These are phyloP conservation scores for Eueremaeus valkanovi DNA, from an alignment of 2,888 invertebrate genomes.

Conservation along the genomic window DNA sequence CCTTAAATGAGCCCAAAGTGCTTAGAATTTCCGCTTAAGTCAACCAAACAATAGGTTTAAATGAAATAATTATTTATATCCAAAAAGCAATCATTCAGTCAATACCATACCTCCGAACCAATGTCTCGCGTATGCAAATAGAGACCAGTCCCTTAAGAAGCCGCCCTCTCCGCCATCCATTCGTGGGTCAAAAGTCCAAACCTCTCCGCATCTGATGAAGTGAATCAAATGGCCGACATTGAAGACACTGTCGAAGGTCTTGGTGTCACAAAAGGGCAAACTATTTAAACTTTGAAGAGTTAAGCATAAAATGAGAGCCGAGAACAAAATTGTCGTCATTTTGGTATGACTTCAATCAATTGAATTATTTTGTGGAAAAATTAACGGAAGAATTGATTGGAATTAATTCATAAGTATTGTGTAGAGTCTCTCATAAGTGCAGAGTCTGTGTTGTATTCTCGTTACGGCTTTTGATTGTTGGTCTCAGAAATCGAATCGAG, in stretches of 20 bases:
- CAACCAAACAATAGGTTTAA: not conserved
- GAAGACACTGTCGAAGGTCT: conserved; percentile 5
- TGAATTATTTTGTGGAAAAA: no score
- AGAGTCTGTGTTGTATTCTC: no score
- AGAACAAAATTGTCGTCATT: no score
- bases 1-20: not conserved
- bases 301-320: no score
- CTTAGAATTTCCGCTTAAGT: not conserved
- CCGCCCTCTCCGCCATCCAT: not conserved
- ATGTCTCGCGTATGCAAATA: not conserved
- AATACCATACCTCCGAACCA: not conserved
- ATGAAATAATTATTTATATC: not conserved
- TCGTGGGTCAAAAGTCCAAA: not conserved
- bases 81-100: no score
- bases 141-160: not conserved
- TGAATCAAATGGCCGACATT: not conserved
- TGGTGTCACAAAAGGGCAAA: not conserved
- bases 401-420: no score
- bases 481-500: no score
- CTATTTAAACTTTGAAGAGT: no score
- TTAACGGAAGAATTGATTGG: no score
- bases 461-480: no score
- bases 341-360: no score
- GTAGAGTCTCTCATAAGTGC: no score
- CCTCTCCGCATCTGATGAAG: not conserved